Evolutionary conservation across 2,888 invertebrate genomes (phyloP).

Genomic region (Emmelina monodactyla): DNA sequence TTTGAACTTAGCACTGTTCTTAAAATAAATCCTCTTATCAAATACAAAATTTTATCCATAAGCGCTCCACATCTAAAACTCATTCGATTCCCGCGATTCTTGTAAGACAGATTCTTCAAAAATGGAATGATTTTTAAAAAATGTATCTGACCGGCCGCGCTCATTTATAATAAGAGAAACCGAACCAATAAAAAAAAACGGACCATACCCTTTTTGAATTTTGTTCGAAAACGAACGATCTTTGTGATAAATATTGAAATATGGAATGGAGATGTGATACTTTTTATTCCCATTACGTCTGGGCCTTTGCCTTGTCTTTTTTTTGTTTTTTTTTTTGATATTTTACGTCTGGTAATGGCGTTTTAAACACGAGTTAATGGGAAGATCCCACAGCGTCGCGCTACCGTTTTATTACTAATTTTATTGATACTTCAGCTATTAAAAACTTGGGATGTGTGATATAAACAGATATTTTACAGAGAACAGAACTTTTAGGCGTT

Average conservation of each 20-base stretch:
- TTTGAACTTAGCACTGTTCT: no score
- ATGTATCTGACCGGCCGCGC: constrained; percentile 29
- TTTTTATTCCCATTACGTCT: constrained; percentile 31
- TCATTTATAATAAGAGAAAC: constrained; percentile 55
- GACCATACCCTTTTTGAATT: constrained; percentile 41
- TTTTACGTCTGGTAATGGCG: constrained; percentile 36
- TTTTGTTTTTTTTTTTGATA: constrained; percentile 26
- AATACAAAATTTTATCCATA: no score
- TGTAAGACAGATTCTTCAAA: constrained; percentile 37
- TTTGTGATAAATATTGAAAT: constrained; percentile 62
- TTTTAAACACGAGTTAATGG: constrained; percentile 42
- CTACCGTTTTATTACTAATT: constrained; percentile 62
- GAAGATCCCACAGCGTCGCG: constrained; percentile 28
- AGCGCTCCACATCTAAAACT: background rate
- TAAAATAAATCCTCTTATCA: no score
- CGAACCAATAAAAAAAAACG: constrained; percentile 25
- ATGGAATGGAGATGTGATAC: constrained; percentile 54
- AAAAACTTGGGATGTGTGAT: no score
- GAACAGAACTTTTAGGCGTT: no score
- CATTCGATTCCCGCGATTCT: constrained; percentile 13
- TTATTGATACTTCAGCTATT: no score
- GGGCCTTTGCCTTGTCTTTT: constrained; percentile 12
- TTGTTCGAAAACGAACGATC: constrained; percentile 60
- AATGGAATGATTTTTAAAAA: constrained; percentile 42
- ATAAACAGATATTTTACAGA: no score